Percentiles rank a stretch among this genome's conserved stretches.
phyloP scores from a whole-genome alignment of 2,888 invertebrate genomes.

The Andrena praecox region DNA sequence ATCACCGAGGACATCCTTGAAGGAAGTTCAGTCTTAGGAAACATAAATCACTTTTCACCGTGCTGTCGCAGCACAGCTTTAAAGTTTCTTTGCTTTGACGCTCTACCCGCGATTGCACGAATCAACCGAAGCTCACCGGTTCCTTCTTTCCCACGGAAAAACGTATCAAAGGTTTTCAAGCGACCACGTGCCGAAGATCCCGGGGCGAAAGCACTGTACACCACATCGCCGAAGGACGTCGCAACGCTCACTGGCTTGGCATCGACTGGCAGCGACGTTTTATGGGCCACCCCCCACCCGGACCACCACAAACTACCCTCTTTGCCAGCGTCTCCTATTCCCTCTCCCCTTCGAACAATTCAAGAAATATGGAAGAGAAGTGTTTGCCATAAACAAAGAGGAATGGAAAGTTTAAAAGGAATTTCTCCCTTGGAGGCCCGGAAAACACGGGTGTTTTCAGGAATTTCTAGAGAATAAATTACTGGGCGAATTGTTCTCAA shows the following conservation, averaged over 20 bases:
- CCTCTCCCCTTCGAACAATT: background rate
- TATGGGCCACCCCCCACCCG: constrained; percentile 58
- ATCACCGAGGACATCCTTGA: background rate
- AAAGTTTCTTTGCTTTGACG: background rate
- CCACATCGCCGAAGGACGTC: constrained; percentile 62
- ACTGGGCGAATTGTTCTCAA: too few species aligned
- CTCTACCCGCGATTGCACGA: background rate
- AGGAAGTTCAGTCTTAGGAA: background rate
- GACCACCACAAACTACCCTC: constrained; percentile 22
- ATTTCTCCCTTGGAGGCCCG: background rate
- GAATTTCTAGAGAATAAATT: too few species aligned
- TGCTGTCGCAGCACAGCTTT: background rate
- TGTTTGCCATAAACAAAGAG: too few species aligned
- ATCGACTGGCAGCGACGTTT: constrained; percentile 60
- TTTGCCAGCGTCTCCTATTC: background rate
- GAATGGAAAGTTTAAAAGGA: background rate
- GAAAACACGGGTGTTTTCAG: too few species aligned
- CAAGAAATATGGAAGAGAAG: background rate
- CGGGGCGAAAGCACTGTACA: constrained; percentile 33
- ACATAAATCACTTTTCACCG: constrained; percentile 18
- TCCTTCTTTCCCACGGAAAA: background rate
- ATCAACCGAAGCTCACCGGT: background rate
- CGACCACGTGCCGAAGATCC: constrained; percentile 63
- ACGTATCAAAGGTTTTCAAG: background rate
- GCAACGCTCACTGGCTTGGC: constrained; percentile 68